Conservation (phyloP, 2,797 vertebrate genomes). For the Eulemur albifrons region DNA sequence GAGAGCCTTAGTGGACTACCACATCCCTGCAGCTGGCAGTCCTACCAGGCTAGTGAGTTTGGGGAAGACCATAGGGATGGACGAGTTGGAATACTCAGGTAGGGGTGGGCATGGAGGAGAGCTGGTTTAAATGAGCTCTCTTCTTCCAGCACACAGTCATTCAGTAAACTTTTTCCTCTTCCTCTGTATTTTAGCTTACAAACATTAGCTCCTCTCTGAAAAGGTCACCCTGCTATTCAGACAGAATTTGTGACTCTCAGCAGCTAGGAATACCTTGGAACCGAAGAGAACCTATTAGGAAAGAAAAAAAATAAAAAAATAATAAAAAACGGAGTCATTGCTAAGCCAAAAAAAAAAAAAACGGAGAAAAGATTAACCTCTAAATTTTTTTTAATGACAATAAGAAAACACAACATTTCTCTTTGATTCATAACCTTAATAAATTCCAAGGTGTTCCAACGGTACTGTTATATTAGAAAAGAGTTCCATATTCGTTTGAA, state of each 20-base stretch:
- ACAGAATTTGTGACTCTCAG: conserved; percentile 41
- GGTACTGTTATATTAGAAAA: conserved; percentile 49
- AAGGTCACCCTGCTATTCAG: conserved; percentile 55
- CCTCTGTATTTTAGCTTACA: conserved; percentile 37
- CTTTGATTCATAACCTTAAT: conserved; percentile 56
- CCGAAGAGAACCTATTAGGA: conserved; percentile 12
- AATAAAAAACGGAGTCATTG: not conserved
- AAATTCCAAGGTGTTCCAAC: conserved; percentile 49
- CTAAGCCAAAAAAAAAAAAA: not conserved
- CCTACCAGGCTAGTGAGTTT: not conserved
- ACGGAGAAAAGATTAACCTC: not conserved
- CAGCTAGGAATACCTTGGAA: conserved; percentile 35
- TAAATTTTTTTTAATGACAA: not conserved
- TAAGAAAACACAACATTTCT: conserved; percentile 1
- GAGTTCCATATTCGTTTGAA: conserved; percentile 10
- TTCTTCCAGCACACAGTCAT: not conserved
- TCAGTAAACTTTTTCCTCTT: not conserved
- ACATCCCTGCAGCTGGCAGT: not conserved
- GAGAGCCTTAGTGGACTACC: not conserved
- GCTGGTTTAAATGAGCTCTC: not conserved
- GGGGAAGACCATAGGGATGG: not conserved
- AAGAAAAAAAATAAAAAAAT: not conserved
- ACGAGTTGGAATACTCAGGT: not conserved
- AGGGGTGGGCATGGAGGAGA: not conserved
- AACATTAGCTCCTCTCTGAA: conserved; percentile 51